Evolutionary conservation across 2,113 vertebrate genomes (phyloP).

Genomic region (Orientallactaga bullata): DNA sequence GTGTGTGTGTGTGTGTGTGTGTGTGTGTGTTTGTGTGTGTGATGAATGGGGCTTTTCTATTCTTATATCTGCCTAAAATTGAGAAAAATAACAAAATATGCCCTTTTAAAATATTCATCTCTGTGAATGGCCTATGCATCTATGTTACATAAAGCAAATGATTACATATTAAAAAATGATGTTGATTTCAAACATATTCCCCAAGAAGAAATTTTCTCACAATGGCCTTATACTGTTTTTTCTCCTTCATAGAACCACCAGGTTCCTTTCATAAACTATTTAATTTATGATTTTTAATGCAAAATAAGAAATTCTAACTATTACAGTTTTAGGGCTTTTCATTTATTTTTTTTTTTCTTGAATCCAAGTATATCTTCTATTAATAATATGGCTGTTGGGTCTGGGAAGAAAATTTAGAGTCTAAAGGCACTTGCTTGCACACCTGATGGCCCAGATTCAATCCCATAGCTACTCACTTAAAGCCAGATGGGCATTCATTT

Average conservation of each 20-base stretch:
- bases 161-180: constrained; percentile 1
- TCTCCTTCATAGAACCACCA: not conserved
- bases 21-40: too few species aligned
- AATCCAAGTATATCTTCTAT: too few species aligned
- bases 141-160: not conserved
- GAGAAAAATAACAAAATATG: not conserved
- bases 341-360: not conserved
- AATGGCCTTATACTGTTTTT: not conserved
- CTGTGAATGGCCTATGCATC: not conserved
- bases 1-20: too few species aligned
- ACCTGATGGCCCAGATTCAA: too few species aligned
- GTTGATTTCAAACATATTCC: constrained; percentile 15
- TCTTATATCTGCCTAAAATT: constrained; percentile 35
- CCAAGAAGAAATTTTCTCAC: not conserved
- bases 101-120: not conserved
- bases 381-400: too few species aligned
- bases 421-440: too few species aligned
- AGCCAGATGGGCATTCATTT: too few species aligned
- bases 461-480: too few species aligned
- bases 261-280: not conserved
- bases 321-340: not conserved
- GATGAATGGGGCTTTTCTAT: not conserved
- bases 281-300: not conserved
- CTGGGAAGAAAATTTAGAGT: too few species aligned
- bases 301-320: not conserved